Evolutionary conservation across 2,797 vertebrate genomes (phyloP).

Genomic region (Mormyrus proboscirostris): DNA sequence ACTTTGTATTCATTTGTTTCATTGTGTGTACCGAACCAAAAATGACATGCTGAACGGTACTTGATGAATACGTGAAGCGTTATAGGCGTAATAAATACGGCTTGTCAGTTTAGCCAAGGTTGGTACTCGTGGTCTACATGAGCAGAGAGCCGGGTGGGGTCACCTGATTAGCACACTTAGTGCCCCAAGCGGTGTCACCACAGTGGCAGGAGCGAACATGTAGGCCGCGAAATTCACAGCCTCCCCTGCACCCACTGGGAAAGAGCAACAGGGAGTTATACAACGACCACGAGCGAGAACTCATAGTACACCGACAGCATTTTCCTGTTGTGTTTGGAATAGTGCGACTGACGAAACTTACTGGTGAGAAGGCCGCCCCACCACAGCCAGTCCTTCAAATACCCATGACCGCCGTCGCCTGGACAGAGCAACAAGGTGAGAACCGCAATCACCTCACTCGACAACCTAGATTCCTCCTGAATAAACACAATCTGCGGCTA

Average conservation of each 20-base stretch:
- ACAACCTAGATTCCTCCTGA: background rate
- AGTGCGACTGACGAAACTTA: constrained; percentile 53
- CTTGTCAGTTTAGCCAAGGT: too few species aligned
- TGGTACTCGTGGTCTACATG: background rate
- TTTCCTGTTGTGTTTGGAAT: background rate
- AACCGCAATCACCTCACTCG: background rate
- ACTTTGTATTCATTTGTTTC: background rate
- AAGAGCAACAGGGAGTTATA: background rate
- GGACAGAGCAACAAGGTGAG: background rate
- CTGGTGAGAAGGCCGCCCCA: constrained; percentile 91
- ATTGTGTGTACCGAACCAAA: background rate
- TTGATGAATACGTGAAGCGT: background rate
- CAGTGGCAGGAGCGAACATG: constrained; percentile 85
- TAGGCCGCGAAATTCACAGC: constrained; percentile 89
- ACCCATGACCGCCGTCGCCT: constrained; percentile 90
- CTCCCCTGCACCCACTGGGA: constrained; percentile 84
- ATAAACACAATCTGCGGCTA: background rate
- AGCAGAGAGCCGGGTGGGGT: background rate
- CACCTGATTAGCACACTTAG: constrained; percentile 88
- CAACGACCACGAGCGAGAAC: background rate
- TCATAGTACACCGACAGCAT: background rate
- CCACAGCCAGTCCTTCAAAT: constrained; percentile 90
- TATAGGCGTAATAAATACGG: background rate
- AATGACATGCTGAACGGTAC: background rate
- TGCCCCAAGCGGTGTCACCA: constrained; percentile 87